Conservation (phyloP, 1,140 invertebrate species). For the Drosophila carrolli region DNA sequence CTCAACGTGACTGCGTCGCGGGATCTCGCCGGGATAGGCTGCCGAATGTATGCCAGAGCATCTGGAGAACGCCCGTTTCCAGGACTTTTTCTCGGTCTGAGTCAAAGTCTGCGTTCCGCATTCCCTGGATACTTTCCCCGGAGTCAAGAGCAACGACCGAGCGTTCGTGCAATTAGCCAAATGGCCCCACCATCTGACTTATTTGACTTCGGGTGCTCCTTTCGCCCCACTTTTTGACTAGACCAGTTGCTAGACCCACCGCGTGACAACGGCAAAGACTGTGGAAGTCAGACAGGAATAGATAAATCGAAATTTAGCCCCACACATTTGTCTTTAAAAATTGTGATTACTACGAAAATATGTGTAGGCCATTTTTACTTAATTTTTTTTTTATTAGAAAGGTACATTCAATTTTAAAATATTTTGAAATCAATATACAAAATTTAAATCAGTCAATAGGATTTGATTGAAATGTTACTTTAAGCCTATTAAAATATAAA, state of each 20-base stretch:
- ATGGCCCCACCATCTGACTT: slow-evolving; percentile 60
- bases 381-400: no score
- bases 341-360: no score
- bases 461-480: no score
- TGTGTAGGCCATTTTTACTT: no score
- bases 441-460: no score
- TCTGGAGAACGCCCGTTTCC: slow-evolving; percentile 22
- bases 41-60: slow-evolving; percentile 38
- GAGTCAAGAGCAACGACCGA: slow-evolving; percentile 56
- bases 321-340: no score
- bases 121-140: slow-evolving; percentile 21
- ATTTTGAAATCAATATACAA: no score
- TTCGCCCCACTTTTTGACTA: slow-evolving; percentile 31
- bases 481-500: no score
- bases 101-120: neutral
- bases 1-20: slow-evolving; percentile 74
- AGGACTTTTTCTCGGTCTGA: neutral
- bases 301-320: no score
- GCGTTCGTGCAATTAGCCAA: slow-evolving; percentile 76
- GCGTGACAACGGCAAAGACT: neutral
- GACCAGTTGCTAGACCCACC: neutral
- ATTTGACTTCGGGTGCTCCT: slow-evolving; percentile 23
- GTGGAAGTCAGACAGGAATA: neutral
- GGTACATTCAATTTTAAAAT: no score
- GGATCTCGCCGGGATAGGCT: slow-evolving; percentile 48